Base-by-base conservation (phyloP, 2,888 invertebrate species). In the Xylota segnis region DNA sequence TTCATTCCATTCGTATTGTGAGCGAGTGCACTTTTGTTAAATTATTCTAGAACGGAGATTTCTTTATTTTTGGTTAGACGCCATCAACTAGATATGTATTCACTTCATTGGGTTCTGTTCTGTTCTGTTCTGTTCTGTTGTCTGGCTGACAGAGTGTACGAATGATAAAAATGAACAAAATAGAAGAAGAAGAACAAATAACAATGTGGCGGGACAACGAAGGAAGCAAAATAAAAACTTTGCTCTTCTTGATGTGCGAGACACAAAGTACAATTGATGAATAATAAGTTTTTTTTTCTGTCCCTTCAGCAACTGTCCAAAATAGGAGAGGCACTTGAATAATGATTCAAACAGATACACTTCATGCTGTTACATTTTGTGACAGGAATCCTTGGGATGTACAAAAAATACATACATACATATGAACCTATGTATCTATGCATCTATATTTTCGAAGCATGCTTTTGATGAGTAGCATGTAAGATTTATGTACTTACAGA, bases 11-110 rank as follows among this genome's bases (percentile, higher is more conserved):
- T 86, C 23, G 23, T 82, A 72, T 77, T 77, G 86, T 77, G 76
- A 70, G 76, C 66, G 82, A 86, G 82, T 86, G 76, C 81, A 86
- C 86, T 86, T 86, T 82, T 86, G 82, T 82, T 86, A 86, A 86
- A 86, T 86, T 86, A 86, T 82, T 86, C 82, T 70, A 43, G 23
- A 72, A 81, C 71, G 59, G 76, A 82, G 76, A 76, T 66, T 75
- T 70, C 50, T 75, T 58, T 52, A 40, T 59, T 86, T 77, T 59
- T 47, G 71, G 84, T 84, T 84, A 76, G 75, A 76, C 34, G 70
- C 56, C 27, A 78, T 32, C 63, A 52, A 66, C 47, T 54, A 63
- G 23, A 9, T 59, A 58, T 56, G 29, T 43, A 74, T 74, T 79
- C 79, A 83, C 79, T 79, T 79, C 79, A 78, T 83, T 74, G 71